phyloP scores from a whole-genome alignment of 2,797 vertebrate species.

The Sebastes wilsoni region DNA sequence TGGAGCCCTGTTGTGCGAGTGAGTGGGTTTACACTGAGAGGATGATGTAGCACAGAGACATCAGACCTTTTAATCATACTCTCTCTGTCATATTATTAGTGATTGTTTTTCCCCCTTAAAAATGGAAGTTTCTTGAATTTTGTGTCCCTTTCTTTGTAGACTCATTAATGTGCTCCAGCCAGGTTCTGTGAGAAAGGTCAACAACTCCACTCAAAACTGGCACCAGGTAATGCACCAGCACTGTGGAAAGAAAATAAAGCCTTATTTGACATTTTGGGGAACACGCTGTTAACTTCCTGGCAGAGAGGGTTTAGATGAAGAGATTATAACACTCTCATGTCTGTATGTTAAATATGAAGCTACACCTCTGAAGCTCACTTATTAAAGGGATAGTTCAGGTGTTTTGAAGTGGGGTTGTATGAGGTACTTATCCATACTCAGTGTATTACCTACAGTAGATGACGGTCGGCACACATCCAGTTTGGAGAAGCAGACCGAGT shows the following conservation, averaged over 20 bases:
- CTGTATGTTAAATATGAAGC: too few species aligned
- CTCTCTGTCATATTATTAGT: background rate
- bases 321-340: background rate
- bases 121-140: background rate
- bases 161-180: slow-evolving; percentile 94
- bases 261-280: background rate
- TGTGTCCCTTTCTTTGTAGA: slow-evolving; percentile 70
- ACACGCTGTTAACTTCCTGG: background rate
- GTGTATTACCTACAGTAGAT: too few species aligned
- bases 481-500: too few species aligned
- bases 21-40: slow-evolving; percentile 56
- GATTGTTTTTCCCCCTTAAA: too few species aligned
- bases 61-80: background rate
- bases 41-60: background rate
- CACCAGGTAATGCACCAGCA: slow-evolving; percentile 84
- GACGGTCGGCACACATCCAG: too few species aligned
- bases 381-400: too few species aligned
- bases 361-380: too few species aligned
- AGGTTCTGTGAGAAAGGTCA: slow-evolving; percentile 91
- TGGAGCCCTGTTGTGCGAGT: slow-evolving; percentile 94
- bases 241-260: background rate
- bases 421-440: too few species aligned
- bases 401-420: too few species aligned
- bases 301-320: background rate
- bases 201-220: slow-evolving; percentile 91